A percentile compares a stretch with the other conserved stretches of the same genome.
Conservation (phyloP, 2,888 invertebrate genomes). For the Watsonalla cultraria region DNA sequence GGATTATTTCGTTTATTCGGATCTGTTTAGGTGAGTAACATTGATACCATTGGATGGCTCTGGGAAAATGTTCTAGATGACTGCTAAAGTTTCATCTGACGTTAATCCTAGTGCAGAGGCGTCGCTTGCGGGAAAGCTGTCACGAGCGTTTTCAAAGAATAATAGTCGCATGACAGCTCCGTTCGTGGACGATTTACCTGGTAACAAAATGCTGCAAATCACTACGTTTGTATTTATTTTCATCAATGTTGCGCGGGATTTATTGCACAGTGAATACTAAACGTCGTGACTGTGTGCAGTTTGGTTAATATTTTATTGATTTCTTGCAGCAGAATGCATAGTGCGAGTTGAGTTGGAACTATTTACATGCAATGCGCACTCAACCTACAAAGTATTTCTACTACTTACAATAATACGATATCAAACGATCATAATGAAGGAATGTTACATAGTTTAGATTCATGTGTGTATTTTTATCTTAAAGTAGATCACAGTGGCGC, state of each 20-base stretch:
- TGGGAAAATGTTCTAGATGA: conserved; percentile 31
- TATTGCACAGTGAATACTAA: conserved; percentile 18
- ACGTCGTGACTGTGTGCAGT: conserved; percentile 32
- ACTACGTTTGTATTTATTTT: conserved; percentile 39
- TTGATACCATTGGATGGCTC: conserved; percentile 25
- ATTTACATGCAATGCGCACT: neutral
- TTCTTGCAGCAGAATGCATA: conserved; percentile 17
- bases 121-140: conserved; percentile 43
- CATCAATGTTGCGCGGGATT: conserved; percentile 34
- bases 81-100: conserved; percentile 46
- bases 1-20: conserved; percentile 19
- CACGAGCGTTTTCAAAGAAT: conserved; percentile 62
- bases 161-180: conserved; percentile 53
- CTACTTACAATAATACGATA: neutral
- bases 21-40: conserved; percentile 12
- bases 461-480: too few relatives aligned
- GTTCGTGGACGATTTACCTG: conserved; percentile 27
- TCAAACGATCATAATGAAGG: neutral
- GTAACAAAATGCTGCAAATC: conserved; percentile 49
- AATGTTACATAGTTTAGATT: too few relatives aligned
- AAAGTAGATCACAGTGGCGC: too few relatives aligned
- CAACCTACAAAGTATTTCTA: neutral
- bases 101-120: conserved; percentile 51
- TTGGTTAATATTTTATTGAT: conserved; percentile 30
- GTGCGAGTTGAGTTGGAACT: neutral